Evolutionary conservation across 1,140 invertebrate species (phyloP).

Genomic region (Pseudomyrmex flavicornis): DNA sequence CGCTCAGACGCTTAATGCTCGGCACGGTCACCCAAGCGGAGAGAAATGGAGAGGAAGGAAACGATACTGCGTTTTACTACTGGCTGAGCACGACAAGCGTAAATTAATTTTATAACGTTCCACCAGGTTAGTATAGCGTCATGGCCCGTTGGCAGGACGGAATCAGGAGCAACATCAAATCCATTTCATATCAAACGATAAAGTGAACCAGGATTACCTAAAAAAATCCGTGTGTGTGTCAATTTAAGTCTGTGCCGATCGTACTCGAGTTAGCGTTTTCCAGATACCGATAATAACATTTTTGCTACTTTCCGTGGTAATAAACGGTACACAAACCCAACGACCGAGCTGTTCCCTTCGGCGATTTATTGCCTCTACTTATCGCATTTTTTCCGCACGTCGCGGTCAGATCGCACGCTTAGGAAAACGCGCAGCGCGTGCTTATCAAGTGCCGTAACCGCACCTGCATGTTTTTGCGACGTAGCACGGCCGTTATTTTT

Average conservation of each 20-base stretch:
- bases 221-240: background rate
- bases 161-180: background rate
- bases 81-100: conserved; percentile 62
- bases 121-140: conserved; percentile 31
- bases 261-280: conserved; percentile 17
- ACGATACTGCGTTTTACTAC: conserved; percentile 59
- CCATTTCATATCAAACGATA: conserved; percentile 8
- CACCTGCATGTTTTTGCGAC: conserved; percentile 39
- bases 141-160: background rate
- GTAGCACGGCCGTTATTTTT: conserved; percentile 57
- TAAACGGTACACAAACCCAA: conserved; percentile 57
- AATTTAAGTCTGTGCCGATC: conserved; percentile 10
- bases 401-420: conserved; percentile 30
- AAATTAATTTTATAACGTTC: conserved; percentile 66
- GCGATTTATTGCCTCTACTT: conserved; percentile 42
- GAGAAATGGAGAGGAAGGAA: conserved; percentile 56
- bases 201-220: conserved; percentile 3
- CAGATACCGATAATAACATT: conserved; percentile 30
- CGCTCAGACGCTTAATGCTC: conserved; percentile 35
- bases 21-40: conserved; percentile 56
- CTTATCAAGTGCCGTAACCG: conserved; percentile 52
- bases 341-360: conserved; percentile 32
- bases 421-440: conserved; percentile 36
- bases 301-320: conserved; percentile 50
- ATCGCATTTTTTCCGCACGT: conserved; percentile 50